A percentile compares a stretch with the other conserved stretches of the same genome.
Conservation (phyloP, 2,888 invertebrate species). For the Conus canariensis region DNA sequence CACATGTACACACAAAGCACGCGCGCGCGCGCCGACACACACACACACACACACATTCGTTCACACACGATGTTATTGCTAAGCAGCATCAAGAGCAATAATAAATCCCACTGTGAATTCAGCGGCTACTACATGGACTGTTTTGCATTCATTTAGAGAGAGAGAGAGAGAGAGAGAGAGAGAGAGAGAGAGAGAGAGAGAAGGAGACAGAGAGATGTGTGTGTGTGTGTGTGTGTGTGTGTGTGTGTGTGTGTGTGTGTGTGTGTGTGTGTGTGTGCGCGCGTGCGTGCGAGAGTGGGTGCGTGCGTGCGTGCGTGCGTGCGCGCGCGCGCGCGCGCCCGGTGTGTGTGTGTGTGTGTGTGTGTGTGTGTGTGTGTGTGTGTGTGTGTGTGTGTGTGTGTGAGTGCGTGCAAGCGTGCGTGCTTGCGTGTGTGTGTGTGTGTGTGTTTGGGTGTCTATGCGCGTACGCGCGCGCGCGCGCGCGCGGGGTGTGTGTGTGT, state of each 20-base stretch:
- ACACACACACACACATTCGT: background rate
- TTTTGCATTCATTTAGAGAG: no score
- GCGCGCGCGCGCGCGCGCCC: background rate
- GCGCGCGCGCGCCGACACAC: background rate
- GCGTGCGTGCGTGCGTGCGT: background rate
- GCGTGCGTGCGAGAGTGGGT: background rate
- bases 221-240: conserved; percentile 23
- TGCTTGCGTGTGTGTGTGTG: no score
- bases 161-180: no score
- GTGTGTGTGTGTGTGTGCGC: conserved; percentile 6
- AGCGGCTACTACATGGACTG: no score
- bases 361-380: no score
- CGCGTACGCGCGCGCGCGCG: background rate
- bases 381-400: no score
- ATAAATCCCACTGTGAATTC: no score
- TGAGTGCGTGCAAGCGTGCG: no score
- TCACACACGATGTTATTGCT: background rate
- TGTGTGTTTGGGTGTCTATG: no score
- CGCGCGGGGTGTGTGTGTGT: background rate
- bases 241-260: conserved; percentile 20
- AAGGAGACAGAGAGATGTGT: background rate
- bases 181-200: background rate
- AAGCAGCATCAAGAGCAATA: no score
- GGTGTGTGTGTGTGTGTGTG: no score
- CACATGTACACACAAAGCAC: background rate